Base-by-base conservation (phyloP, 2,113 vertebrate genomes). In the Limnothrissa miodon region DNA sequence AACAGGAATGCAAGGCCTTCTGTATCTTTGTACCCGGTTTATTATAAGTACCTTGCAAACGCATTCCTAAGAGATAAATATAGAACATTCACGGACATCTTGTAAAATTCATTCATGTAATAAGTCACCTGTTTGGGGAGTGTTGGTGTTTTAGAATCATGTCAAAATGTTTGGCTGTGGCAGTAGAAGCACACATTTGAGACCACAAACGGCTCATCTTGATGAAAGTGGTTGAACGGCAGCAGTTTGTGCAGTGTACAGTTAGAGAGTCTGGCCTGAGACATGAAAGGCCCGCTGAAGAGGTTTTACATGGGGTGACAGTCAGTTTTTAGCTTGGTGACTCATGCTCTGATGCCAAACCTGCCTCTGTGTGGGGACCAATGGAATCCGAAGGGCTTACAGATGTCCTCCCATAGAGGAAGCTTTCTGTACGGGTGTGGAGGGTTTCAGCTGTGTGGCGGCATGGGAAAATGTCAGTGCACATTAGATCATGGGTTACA, bases 241-340 rank as follows among this genome's bases (percentile, higher is more conserved):
- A 74, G 11, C 13, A 74, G 25, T 17, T 74, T 74, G 66, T 74
- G 66, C 36, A 33, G 66, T 74, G 66, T 74, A 39, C 66, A 39
- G 66, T n/a, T 74, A 33, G 10, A 33, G 66, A 70, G 15, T 82
- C 25, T 17, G 36, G 56, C 62, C 59, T 66, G 59, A 3, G 36
- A 53, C 46, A 59, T 78, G 46, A 74, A 79, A 56, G 78, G 45
- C 83, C 80, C 80, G 8, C 39, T 51, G 78, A 66, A 81, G 25
- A 79, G 25, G 25, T 46, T 45, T 85, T 81, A 39, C 85, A 85
- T 81, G 59, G 66, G 62, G 83, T 85, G 78, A 85, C 78, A 39
- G 59, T 78, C 39, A 83, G 80, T 80, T 80, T 82, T 62, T 74
- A 82, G 79, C 62, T 2, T 15, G 66, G 56, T 48, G 78, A 84